phyloP scores from a whole-genome alignment of 1,140 invertebrate species.

The Melitaea cinxia region DNA sequence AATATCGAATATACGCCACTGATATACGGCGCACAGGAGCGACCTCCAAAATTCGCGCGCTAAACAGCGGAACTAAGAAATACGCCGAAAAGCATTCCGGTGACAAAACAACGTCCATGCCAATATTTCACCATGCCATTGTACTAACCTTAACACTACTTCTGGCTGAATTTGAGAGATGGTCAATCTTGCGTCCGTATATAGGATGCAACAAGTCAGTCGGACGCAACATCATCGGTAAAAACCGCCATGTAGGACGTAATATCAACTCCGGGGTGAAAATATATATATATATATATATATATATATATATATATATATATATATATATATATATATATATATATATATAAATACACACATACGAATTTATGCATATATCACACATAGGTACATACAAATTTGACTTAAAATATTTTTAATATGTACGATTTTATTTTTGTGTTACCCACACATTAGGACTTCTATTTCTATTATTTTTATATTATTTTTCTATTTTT shows the following conservation, averaged over 20 bases:
- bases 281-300: background rate
- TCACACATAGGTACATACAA: no score
- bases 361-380: no score
- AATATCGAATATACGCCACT: slow-evolving; percentile 24
- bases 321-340: no score
- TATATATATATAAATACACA: no score
- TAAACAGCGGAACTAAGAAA: slow-evolving; percentile 26
- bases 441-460: no score
- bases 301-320: background rate
- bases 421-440: no score
- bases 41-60: slow-evolving; percentile 27
- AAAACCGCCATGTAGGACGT: slow-evolving; percentile 29
- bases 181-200: slow-evolving; percentile 2
- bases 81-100: slow-evolving; percentile 27
- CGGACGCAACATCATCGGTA: slow-evolving; percentile 33
- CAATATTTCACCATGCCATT: slow-evolving; percentile 1
- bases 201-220: slow-evolving; percentile 32
- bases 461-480: no score
- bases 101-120: slow-evolving; percentile 22
- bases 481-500: no score
- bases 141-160: slow-evolving; percentile 17
- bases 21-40: slow-evolving; percentile 16
- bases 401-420: no score
- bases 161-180: slow-evolving; percentile 28
- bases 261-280: no score